Conservation (phyloP, 2,888 invertebrate species). For the Synergus itoensis region DNA sequence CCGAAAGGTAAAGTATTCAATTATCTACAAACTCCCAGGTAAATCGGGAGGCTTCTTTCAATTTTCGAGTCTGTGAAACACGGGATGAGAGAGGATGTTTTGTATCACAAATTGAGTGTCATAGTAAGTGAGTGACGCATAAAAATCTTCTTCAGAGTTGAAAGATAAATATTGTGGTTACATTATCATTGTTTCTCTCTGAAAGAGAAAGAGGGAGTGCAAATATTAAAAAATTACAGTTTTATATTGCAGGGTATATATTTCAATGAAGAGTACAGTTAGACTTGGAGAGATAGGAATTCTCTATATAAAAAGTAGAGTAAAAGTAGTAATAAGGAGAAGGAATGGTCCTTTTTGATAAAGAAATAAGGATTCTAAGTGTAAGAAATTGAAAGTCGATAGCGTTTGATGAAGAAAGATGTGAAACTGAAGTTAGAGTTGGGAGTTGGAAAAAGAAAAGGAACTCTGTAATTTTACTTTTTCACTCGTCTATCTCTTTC, state of each 20-base stretch:
- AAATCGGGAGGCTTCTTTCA: constrained; percentile 28
- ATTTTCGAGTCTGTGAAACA: constrained; percentile 10
- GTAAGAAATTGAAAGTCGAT: constrained; percentile 17
- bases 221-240: background rate
- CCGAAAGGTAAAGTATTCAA: no score
- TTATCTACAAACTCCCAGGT: constrained; percentile 3
- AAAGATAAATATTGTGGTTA: constrained; percentile 6
- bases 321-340: constrained; percentile 5
- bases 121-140: constrained; percentile 41
- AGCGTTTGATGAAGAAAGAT: constrained; percentile 10
- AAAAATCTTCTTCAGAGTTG: constrained; percentile 16
- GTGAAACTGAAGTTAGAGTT: constrained; percentile 16
- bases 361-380: background rate
- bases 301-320: constrained; percentile 2
- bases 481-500: constrained; percentile 27
- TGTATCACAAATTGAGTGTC: constrained; percentile 38
- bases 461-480: constrained; percentile 14
- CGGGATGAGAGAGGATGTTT: constrained; percentile 26
- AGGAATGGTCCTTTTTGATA: background rate
- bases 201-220: constrained; percentile 5
- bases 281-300: background rate
- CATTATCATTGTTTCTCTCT: constrained; percentile 27
- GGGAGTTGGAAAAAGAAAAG: background rate
- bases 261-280: background rate
- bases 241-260: background rate